A percentile compares a stretch with the other conserved stretches of the same genome.
Conservation (phyloP, 2,888 invertebrate species). For the Lordiphosa fenestrarum region DNA sequence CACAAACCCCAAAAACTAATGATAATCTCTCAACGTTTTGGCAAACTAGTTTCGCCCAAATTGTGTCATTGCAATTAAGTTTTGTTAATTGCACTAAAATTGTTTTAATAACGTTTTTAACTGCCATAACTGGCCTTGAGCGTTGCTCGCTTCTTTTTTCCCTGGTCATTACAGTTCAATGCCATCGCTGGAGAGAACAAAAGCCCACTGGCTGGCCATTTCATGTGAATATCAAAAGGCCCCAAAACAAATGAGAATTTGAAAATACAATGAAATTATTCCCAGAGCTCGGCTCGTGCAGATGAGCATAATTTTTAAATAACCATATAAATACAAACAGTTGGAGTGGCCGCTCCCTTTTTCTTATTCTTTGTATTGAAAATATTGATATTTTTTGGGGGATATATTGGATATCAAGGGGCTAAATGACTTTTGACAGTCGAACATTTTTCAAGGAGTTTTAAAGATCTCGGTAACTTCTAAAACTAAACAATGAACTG, state of each 20-base stretch:
- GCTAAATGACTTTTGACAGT: no score
- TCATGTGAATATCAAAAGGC: slow-evolving; percentile 57
- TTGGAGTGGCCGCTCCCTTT: slow-evolving; percentile 23
- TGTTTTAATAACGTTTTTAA: slow-evolving; percentile 58
- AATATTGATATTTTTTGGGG: neutral
- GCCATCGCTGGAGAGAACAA: slow-evolving; percentile 46
- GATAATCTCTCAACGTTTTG: slow-evolving; percentile 10
- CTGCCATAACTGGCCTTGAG: slow-evolving; percentile 60
- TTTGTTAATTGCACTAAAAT: slow-evolving; percentile 48
- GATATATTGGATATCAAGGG: no score
- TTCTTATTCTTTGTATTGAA: neutral
- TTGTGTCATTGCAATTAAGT: slow-evolving; percentile 55
- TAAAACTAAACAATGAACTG: no score
- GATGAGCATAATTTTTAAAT: slow-evolving; percentile 58
- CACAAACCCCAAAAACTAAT: slow-evolving; percentile 35
- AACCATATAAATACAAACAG: slow-evolving; percentile 50
- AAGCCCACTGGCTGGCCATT: slow-evolving; percentile 32
- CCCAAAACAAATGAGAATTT: slow-evolving; percentile 24
- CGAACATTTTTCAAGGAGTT: no score
- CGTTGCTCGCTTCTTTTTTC: slow-evolving; percentile 26
- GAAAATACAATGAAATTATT: slow-evolving; percentile 36
- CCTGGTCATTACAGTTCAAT: slow-evolving; percentile 61
- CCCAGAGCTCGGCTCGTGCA: slow-evolving; percentile 28
- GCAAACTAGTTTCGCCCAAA: slow-evolving; percentile 27
- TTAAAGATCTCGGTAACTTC: no score